Conservation (phyloP, 2,797 vertebrate genomes). For the Cetoscarus ocellatus region DNA sequence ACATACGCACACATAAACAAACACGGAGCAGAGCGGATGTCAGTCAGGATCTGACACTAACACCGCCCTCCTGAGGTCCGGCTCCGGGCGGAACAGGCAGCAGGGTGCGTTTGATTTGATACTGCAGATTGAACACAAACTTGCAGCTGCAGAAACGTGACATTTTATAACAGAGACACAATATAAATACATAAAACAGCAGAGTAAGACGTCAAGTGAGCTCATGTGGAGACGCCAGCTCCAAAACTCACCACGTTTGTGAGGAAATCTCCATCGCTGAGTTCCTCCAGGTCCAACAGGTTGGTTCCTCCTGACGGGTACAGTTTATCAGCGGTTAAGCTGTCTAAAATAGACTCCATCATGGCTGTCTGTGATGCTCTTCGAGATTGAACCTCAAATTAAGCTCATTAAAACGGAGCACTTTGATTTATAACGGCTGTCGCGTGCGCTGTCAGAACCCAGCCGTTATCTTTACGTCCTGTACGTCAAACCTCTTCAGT, state of each 20-base stretch:
- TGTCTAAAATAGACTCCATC: constrained; percentile 94
- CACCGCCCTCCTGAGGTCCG: constrained; percentile 76
- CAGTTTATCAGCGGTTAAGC: constrained; percentile 90
- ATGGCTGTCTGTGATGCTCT: constrained; percentile 25
- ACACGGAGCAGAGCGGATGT: constrained; percentile 57
- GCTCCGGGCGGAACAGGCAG: constrained; percentile 71
- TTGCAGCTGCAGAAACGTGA: not conserved
- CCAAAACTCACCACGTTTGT: constrained; percentile 89
- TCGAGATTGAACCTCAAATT: not conserved
- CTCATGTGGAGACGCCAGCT: no score
- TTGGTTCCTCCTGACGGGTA: constrained; percentile 80
- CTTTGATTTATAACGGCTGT: constrained; percentile 13
- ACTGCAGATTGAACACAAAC: not conserved
- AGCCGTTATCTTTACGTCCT: not conserved
- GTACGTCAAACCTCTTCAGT: not conserved
- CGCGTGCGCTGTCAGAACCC: not conserved
- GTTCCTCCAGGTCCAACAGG: constrained; percentile 90
- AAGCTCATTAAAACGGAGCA: constrained; percentile 53
- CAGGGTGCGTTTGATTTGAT: constrained; percentile 44
- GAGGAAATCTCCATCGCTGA: constrained; percentile 95
- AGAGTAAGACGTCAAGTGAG: no score
- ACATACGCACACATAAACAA: constrained; percentile 15
- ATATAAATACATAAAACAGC: no score
- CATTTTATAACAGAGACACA: no score
- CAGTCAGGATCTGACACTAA: constrained; percentile 64